Evolutionary conservation across 2,888 invertebrate genomes (phyloP).

Genomic region (Mythimna albipuncta): DNA sequence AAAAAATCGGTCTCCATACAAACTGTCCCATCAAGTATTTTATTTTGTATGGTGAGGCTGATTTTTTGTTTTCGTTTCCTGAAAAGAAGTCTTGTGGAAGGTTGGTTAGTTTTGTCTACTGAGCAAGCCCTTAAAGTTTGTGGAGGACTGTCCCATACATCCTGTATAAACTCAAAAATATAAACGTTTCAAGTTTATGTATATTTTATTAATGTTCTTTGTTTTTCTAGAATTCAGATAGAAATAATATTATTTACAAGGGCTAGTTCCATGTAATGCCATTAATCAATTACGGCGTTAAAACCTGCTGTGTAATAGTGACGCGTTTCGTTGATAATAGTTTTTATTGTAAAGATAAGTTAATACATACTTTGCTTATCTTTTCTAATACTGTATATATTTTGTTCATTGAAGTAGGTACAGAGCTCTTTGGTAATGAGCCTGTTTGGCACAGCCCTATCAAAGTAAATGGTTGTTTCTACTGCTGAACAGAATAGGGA

Average conservation of each 20-base stretch:
- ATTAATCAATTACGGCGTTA: conserved; percentile 7
- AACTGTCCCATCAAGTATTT: no score
- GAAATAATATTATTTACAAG: background rate
- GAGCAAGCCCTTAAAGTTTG: no score
- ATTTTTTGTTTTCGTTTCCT: no score
- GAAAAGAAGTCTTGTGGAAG: no score
- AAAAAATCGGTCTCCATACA: no score
- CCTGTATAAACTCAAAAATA: no score
- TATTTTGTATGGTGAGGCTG: no score
- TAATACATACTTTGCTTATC: conserved; percentile 33
- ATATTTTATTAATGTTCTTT: no score
- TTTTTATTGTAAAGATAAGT: conserved; percentile 42
- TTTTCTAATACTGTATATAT: background rate
- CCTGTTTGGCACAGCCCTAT: no score
- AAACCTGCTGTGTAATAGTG: conserved; percentile 27
- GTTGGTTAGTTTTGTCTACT: no score
- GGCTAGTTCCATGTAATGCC: conserved; percentile 2
- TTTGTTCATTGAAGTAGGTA: background rate
- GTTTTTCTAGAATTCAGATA: background rate
- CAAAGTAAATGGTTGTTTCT: background rate
- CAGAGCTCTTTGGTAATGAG: background rate
- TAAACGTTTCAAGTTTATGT: no score
- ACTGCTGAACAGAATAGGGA: background rate
- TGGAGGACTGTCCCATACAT: no score
- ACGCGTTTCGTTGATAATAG: conserved; percentile 24